These are phyloP conservation scores for Chaetorhynchus papuensis DNA, from an alignment of 2,113 vertebrate species.

Conservation along the genomic window DNA sequence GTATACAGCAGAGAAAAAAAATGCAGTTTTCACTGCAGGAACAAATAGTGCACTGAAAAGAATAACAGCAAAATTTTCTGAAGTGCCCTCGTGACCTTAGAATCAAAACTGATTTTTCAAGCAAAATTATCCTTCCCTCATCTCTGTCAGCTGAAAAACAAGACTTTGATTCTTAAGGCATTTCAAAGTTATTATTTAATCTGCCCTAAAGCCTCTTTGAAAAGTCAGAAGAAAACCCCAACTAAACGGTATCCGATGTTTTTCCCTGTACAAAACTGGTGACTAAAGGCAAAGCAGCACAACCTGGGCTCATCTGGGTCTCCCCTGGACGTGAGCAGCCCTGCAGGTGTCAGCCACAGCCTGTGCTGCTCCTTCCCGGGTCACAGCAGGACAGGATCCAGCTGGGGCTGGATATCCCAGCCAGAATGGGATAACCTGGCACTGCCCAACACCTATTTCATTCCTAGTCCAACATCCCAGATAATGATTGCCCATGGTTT, in stretches of 20 bases:
- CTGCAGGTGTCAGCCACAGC: background rate
- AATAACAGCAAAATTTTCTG: background rate
- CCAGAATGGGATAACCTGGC: background rate
- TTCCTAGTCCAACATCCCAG: background rate
- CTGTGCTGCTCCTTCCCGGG: background rate
- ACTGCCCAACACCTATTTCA: background rate
- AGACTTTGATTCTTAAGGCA: background rate
- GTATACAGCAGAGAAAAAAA: background rate
- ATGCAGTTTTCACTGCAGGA: background rate
- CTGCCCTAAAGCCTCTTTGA: background rate
- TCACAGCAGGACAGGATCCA: background rate
- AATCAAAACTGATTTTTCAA: background rate
- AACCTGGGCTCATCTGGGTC: fast-evolving
- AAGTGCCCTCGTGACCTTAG: background rate
- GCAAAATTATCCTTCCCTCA: background rate
- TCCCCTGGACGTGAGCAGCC: fast-evolving
- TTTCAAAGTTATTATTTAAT: background rate
- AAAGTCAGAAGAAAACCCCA: background rate
- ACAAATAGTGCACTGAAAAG: background rate
- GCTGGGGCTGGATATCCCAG: background rate
- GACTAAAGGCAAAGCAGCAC: background rate
- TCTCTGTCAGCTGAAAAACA: background rate
- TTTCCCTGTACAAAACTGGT: background rate
- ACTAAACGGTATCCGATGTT: background rate
- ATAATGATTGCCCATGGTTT: background rate